Evolutionary conservation across 2,113 vertebrate genomes (phyloP), one percentile per base, ranked within the genome.

Genomic region (Myxocyprinus asiaticus): DNA sequence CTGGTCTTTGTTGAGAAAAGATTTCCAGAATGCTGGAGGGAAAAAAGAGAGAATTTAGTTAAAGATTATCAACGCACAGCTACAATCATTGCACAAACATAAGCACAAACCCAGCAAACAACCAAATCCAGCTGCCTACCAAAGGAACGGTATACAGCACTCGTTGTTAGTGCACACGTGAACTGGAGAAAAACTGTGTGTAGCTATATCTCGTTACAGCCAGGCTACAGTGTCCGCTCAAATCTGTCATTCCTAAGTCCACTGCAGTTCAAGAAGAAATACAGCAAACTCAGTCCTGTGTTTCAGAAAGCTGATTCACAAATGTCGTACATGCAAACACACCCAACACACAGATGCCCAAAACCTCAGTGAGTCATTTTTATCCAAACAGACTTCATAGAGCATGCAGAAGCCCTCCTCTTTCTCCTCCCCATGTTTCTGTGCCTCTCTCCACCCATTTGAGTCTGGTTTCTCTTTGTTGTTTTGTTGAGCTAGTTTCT

Each of bases 1-100:
- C 4, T 62, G 88, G 84, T 90, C 90, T 86, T 84, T 91, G 90
- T 95, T 94, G 79, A 94, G 91, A 22, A 89, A 89, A 82, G 94
- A 96, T 87, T 94, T 94, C 96, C 97, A 98, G 84, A 97, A 99
- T 80, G 90, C 97, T 99, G 92, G 2, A 84, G 84, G 63, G 11
- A 56, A 48, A 61, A 48, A 11, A 61, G 2, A 83, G 74, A 84
- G 53, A 86, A 72, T 51, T 42, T 15, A 8, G 81, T 14, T 67
- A 73, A 72, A 55, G 74, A 14, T 76, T 72, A 74, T 74, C 6
- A 33, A 48, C 42, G 22, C 3, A 33, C 22, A 33, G 22, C 22
- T 17, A 63, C 42, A 51, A n/a, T 67, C 64, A 56, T 47, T 59
- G 47, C 2, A 64, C 17, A 61, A 50, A 67, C 69, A 62, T 63